These are phyloP conservation scores for Gallinago jamesoni DNA, from an alignment of 2,113 vertebrate genomes.

Conservation along the genomic window DNA sequence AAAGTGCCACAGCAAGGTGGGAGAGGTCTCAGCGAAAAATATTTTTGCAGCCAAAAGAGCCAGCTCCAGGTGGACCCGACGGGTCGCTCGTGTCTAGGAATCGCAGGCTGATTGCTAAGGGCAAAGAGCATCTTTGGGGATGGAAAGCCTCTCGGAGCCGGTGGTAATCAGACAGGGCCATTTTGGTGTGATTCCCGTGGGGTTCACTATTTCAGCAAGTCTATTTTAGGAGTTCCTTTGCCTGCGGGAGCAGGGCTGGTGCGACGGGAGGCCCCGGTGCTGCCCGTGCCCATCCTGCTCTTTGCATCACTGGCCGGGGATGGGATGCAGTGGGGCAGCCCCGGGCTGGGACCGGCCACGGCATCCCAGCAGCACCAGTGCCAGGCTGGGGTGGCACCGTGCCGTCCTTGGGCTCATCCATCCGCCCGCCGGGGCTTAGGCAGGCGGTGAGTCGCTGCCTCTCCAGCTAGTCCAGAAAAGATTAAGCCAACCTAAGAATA, in stretches of 20 bases:
- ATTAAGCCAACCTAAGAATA: background rate
- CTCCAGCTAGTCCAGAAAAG: background rate
- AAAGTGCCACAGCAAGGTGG: rapidly evolving
- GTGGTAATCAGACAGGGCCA: background rate
- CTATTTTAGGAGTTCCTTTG: background rate
- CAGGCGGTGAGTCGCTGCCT: background rate
- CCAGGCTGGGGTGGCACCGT: rapidly evolving
- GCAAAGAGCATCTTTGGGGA: background rate
- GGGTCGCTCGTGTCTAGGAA: background rate
- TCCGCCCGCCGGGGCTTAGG: background rate
- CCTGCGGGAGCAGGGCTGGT: rapidly evolving
- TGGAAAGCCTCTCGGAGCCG: background rate
- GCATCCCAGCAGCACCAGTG: background rate
- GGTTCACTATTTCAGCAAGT: background rate
- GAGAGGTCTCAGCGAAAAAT: background rate
- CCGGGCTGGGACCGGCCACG: rapidly evolving
- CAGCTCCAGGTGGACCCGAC: rapidly evolving
- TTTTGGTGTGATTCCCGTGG: background rate
- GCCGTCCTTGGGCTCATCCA: rapidly evolving
- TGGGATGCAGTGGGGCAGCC: background rate
- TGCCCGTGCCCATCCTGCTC: background rate
- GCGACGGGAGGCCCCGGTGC: background rate
- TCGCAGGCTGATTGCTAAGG: background rate
- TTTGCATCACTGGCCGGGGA: rapidly evolving
- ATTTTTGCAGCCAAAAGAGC: background rate